Conservation (phyloP, 2,888 invertebrate species). For the Heterodera filipjevi region DNA sequence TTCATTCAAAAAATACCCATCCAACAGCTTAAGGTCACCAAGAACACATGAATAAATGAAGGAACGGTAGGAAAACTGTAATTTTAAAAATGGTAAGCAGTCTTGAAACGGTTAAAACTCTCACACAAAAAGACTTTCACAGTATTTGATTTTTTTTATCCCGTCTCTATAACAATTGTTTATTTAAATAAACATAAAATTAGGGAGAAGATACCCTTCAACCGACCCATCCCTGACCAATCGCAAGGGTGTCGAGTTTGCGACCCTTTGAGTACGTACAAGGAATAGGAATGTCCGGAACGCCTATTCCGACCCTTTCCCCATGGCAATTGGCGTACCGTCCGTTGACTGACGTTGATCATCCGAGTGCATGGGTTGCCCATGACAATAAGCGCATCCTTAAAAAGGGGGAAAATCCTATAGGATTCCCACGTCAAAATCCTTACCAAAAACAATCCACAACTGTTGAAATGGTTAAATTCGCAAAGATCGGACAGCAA, state of each 20-base stretch:
- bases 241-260: no score
- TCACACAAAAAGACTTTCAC: no score
- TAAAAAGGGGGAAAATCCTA: neutral
- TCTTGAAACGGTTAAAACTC: no score
- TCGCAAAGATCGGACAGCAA: conserved; percentile 33
- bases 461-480: conserved; percentile 30
- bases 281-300: no score
- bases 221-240: neutral
- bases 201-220: no score
- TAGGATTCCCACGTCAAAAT: neutral
- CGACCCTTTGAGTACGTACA: no score
- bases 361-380: conserved; percentile 20
- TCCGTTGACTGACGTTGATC: neutral
- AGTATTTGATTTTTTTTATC: no score
- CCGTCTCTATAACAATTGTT: no score
- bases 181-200: no score
- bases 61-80: conserved; percentile 31
- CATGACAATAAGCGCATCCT: conserved; percentile 25
- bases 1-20: conserved; percentile 30
- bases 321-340: neutral
- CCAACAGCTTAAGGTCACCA: conserved; percentile 27
- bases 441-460: conserved; percentile 11
- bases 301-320: neutral
- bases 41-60: conserved; percentile 37
- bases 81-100: neutral